These are phyloP conservation scores for Latheticus oryzae DNA, from an alignment of 2,888 invertebrate genomes.

Conservation along the genomic window DNA sequence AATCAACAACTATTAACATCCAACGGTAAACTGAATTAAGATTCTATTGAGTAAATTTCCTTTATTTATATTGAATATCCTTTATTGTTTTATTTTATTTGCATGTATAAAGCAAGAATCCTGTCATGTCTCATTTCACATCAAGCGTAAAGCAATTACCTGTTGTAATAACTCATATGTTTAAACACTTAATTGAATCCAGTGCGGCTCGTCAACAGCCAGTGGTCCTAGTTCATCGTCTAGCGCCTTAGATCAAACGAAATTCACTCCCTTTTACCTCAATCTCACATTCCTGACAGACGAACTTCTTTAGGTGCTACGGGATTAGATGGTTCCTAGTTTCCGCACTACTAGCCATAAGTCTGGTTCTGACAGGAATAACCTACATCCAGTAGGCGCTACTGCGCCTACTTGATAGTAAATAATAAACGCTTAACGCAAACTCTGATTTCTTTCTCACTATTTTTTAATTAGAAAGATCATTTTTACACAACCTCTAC, in stretches of 20 bases:
- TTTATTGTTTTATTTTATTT: no score
- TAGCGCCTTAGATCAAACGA: constrained; percentile 56
- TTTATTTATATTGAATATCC: no score
- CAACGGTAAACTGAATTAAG: no score
- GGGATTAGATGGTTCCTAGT: constrained; percentile 89
- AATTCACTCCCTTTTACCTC: constrained; percentile 64
- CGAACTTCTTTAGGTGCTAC: constrained; percentile 87
- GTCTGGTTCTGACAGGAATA: constrained; percentile 80
- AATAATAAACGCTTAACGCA: background rate
- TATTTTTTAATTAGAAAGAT: no score
- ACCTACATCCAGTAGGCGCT: constrained; percentile 74
- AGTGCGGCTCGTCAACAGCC: constrained; percentile 52
- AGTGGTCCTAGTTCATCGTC: constrained; percentile 52
- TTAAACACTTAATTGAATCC: constrained; percentile 38
- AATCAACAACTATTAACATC: no score
- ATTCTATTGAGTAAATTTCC: no score
- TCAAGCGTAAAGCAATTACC: no score
- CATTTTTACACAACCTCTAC: no score
- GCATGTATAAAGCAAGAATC: no score
- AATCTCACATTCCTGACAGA: constrained; percentile 69
- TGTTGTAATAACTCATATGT: no score
- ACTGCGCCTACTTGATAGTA: constrained; percentile 49
- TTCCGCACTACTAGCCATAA: constrained; percentile 66
- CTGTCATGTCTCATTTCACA: no score
- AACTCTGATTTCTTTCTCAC: no score